Evolutionary conservation across 2,797 vertebrate genomes (phyloP).

Genomic region (Podarcis lilfordi): DNA sequence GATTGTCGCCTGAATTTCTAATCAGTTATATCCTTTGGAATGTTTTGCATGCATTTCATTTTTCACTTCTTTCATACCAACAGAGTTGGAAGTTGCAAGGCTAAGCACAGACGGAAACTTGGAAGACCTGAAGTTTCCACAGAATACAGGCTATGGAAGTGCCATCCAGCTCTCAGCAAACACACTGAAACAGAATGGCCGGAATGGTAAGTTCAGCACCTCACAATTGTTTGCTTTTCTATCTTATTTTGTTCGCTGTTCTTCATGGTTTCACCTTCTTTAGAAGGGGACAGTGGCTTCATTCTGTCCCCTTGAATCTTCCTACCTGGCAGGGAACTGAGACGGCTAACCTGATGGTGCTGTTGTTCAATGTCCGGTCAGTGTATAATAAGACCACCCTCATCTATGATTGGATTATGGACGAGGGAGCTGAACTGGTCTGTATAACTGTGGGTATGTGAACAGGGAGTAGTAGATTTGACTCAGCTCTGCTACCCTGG

Average conservation of each 20-base stretch:
- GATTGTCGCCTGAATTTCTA: background rate
- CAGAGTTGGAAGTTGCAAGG: conserved; percentile 96
- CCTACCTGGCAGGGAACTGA: too few relatives aligned
- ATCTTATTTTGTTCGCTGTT: background rate
- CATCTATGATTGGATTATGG: too few relatives aligned
- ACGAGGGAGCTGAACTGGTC: too few relatives aligned
- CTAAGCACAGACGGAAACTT: conserved; percentile 96
- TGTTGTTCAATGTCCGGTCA: too few relatives aligned
- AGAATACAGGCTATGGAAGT: conserved; percentile 89
- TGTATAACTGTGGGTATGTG: too few relatives aligned
- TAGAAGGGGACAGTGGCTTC: too few relatives aligned
- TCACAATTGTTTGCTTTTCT: fast-evolving
- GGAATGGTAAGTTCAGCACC: conserved; percentile 85
- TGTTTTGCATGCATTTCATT: background rate
- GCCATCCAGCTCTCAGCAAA: conserved; percentile 95
- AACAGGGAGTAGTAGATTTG: too few relatives aligned
- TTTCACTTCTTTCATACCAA: conserved; percentile 58
- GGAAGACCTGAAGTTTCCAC: conserved; percentile 94
- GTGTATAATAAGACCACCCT: too few relatives aligned
- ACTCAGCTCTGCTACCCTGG: too few relatives aligned
- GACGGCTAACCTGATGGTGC: too few relatives aligned
- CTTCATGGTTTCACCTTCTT: background rate
- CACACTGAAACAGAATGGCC: conserved; percentile 96
- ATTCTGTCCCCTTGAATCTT: too few relatives aligned
- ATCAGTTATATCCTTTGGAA: background rate